Evolutionary conservation across 37 sponge, comb jelly and placozoan genomes (phyloP), one percentile per base, ranked within the genome.

Genomic region (Halichondria panicea): DNA sequence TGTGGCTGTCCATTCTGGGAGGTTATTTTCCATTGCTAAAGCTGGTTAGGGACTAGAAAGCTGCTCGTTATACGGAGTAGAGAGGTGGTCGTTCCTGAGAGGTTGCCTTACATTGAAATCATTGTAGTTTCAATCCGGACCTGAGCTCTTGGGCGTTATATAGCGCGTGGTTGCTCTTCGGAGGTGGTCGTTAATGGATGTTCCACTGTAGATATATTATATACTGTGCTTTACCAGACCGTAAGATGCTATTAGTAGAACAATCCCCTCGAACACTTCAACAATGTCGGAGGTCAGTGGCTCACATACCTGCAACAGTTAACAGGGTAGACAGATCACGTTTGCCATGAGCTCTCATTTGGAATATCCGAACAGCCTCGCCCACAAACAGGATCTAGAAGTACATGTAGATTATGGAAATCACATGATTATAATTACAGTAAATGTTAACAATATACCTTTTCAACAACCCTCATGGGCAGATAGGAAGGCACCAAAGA

Each of bases 331-430:
- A 33, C 2, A 60, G 75, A 50, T 2, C 61, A 30, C n/a, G 59
- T 35, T 64, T 21, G 19, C 31, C 75, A 22, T 56, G 41, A 0
- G 53, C n/a, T 36, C 31, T 43, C 4, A 48, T 72, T 52, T 69
- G 64, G 53, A 93, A 85, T 27, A 93, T 80, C 60, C 82, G 86
- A 4, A 89, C 79, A 9, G 94, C 86, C 45, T 93, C 90, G 19
- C 94, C 94, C 22, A 85, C 68, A 85, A 93, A 93, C 34, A 89
- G 37, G 8, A 93, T 71, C 94, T 89, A 61, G 1, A 48, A 36
- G 15, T 1, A 41, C 6, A 32, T 24, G 45, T n/a, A 71, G 18
- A 34, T 46, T 30, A 6, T 43, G 24, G 4, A 58, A 58, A 24
- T n/a, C 27, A 24, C 25, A 58, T 21, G 25, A n/a, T 25, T 24